These are phyloP conservation scores for Arctopsyche grandis DNA, from an alignment of 1,140 invertebrate species.

Conservation along the genomic window DNA sequence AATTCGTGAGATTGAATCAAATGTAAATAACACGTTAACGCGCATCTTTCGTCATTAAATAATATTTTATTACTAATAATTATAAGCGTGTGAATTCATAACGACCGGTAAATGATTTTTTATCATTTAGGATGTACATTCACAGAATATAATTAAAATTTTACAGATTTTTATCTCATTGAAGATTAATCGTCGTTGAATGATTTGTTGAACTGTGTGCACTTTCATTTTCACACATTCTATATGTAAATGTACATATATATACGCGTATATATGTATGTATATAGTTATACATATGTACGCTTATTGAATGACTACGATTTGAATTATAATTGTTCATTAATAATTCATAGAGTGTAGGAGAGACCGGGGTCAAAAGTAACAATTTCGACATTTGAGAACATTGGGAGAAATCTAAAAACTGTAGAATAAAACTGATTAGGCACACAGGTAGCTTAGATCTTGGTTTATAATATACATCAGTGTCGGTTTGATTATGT, in stretches of 20 bases:
- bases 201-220: not conserved
- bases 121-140: constrained; percentile 9
- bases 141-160: constrained; percentile 4
- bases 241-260: no score
- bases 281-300: no score
- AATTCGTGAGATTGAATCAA: not conserved
- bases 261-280: not conserved
- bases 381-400: no score
- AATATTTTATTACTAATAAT: constrained; percentile 9
- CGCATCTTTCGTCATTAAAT: not conserved
- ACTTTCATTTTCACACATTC: constrained; percentile 7
- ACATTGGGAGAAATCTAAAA: no score
- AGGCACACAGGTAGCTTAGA: no score
- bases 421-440: no score
- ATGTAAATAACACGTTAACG: constrained; percentile 15
- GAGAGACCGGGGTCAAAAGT: no score
- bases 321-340: not conserved
- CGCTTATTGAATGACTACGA: not conserved
- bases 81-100: not conserved
- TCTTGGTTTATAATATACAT: no score
- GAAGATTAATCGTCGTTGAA: constrained; percentile 14
- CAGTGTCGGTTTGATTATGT: no score
- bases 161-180: constrained; percentile 14
- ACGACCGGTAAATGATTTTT: constrained; percentile 10
- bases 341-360: no score